phyloP scores from a whole-genome alignment of 1,140 invertebrate genomes.

The Orchesella cincta region DNA sequence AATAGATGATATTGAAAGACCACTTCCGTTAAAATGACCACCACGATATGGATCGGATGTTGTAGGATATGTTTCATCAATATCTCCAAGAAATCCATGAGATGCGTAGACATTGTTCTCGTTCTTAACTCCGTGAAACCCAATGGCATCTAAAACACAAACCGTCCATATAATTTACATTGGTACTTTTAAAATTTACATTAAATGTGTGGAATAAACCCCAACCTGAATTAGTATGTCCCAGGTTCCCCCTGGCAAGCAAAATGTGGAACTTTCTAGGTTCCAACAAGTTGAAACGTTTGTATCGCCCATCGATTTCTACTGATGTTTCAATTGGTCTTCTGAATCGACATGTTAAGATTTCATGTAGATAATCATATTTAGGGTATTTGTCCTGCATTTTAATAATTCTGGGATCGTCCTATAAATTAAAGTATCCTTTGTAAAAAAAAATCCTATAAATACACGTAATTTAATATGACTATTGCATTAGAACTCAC shows the following conservation, averaged over 20 bases:
- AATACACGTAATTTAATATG: not conserved
- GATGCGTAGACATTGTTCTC: no score
- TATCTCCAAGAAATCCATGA: no score
- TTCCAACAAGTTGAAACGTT: not conserved
- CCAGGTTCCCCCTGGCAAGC: not conserved
- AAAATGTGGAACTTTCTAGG: conserved; percentile 1
- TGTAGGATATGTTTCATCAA: no score
- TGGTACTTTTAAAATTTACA: not conserved
- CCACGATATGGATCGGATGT: no score
- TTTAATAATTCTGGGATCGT: not conserved
- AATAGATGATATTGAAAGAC: no score
- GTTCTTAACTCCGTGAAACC: not conserved
- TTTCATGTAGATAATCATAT: not conserved
- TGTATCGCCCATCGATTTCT: not conserved
- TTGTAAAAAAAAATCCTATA: not conserved
- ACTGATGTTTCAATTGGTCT: not conserved
- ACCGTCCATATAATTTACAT: not conserved
- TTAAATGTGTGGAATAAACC: not conserved
- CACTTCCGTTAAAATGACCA: no score
- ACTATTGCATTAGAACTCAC: not conserved
- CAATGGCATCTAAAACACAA: not conserved
- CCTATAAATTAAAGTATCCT: not conserved
- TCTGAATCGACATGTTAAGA: conserved; percentile 16
- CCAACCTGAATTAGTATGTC: not conserved
- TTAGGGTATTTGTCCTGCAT: not conserved